Evolutionary conservation across 2,888 invertebrate species (phyloP).

Genomic region (Chrysolina haemoptera): DNA sequence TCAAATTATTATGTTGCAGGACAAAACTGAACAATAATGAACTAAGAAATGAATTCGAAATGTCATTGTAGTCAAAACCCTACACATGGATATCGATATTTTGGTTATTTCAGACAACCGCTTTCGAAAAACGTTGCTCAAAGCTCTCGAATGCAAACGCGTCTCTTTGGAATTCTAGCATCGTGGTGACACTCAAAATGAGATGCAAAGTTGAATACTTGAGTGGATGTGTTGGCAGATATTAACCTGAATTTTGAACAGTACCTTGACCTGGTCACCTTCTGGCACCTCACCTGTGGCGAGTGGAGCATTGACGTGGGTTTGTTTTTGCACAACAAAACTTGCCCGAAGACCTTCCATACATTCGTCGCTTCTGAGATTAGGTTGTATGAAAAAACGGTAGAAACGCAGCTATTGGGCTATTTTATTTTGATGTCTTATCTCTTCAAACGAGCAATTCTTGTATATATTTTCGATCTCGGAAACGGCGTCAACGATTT

Average conservation of each 20-base stretch:
- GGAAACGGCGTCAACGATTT: too few species aligned
- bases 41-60: too few species aligned
- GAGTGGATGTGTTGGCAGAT: constrained; percentile 45
- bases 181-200: constrained; percentile 40
- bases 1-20: too few species aligned
- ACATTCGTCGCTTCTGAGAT: not conserved
- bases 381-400: too few species aligned
- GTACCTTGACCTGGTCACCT: constrained; percentile 58
- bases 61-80: too few species aligned
- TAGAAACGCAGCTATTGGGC: too few species aligned
- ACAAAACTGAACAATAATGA: too few species aligned
- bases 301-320: constrained; percentile 38
- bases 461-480: too few species aligned
- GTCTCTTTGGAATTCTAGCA: constrained; percentile 23
- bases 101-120: not conserved
- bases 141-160: not conserved
- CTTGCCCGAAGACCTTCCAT: constrained; percentile 16
- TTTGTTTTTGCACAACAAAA: constrained; percentile 41
- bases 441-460: too few species aligned
- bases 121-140: not conserved
- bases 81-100: too few species aligned
- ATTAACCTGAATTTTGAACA: constrained; percentile 53
- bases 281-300: constrained; percentile 35
- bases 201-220: constrained; percentile 38
- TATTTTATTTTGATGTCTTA: too few species aligned